Base-by-base conservation (phyloP, 2,797 vertebrate genomes). In the Cynopterus sphinx region DNA sequence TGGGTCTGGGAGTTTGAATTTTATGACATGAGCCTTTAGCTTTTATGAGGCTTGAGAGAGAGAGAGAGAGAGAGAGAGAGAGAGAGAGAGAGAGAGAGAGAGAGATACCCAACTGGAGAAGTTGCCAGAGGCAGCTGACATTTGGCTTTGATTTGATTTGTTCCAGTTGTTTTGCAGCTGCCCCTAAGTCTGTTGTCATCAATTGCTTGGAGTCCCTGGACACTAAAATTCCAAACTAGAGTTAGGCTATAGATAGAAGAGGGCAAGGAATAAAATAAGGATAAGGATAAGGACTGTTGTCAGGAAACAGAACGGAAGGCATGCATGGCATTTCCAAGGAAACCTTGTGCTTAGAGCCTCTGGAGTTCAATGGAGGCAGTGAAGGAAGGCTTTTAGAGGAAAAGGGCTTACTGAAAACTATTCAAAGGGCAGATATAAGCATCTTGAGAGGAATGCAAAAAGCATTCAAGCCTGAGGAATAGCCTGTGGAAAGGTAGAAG, bases 81-180 rank as follows among this genome's bases (percentile, higher is more conserved):
- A 55, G 65, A 79, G 84, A 55, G 65, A 79, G 84, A 79, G 74
- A 86, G 67, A 87, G 91, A 55, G 65, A 79, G 84, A 55, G 65
- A 79, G 84, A 79, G 74, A 86, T 61, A 87, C 91, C 82, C 70
- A 90, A 78, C 46, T 89, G 36, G 91, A 94, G 77, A 96, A 77
- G 59, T 63, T 68, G 84, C 86, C 84, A 84, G 92, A 90, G 55
- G 79, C 71, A 73, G 39, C 90, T 92, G 68, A 88, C 7, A 6
- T 88, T 95, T 95, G 95, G 63, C 90, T 78, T 91, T 61, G 59
- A 41, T 85, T 96, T 94, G 87, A 92, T 95, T 93, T 82, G 86
- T 95, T 94, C 53, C 46, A 19, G 57, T 92, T 92, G 61, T 97
- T 95, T 67, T 28, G 13, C 41, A 90, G 91, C 90, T 94, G 83